Evolutionary conservation across 2,113 vertebrate species (phyloP).

Genomic region (Mormyrus iriodes): DNA sequence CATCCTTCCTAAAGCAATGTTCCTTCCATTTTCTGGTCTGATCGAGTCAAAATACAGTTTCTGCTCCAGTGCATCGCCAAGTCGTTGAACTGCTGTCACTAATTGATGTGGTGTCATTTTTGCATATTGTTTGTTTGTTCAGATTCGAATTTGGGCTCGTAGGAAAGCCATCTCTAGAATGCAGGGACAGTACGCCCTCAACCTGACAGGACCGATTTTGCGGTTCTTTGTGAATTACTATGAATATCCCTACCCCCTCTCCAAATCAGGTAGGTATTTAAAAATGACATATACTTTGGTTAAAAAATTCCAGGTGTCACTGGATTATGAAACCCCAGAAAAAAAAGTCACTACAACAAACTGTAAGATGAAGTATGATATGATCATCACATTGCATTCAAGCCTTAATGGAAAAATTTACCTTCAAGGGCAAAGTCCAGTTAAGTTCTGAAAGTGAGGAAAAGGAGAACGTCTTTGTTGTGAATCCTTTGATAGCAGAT

Average conservation of each 20-base stretch:
- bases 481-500: background rate
- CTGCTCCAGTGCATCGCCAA: background rate
- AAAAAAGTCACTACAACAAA: background rate
- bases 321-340: background rate
- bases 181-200: constrained; percentile 69
- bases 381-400: background rate
- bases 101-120: background rate
- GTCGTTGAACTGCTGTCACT: background rate
- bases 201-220: constrained; percentile 67
- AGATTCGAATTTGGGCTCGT: constrained; percentile 88
- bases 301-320: background rate
- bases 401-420: background rate
- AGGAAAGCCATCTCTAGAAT: constrained; percentile 48
- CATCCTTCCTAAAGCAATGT: background rate
- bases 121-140: constrained; percentile 17
- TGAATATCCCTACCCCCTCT: constrained; percentile 66
- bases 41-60: background rate
- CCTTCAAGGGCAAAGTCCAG: background rate
- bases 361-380: background rate
- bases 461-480: background rate
- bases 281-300: background rate
- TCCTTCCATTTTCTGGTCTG: background rate
- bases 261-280: constrained; percentile 70
- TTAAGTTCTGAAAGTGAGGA: background rate
- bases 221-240: constrained; percentile 70